Conservation (phyloP, 2,888 invertebrate genomes). For the Nemurella pictetii region DNA sequence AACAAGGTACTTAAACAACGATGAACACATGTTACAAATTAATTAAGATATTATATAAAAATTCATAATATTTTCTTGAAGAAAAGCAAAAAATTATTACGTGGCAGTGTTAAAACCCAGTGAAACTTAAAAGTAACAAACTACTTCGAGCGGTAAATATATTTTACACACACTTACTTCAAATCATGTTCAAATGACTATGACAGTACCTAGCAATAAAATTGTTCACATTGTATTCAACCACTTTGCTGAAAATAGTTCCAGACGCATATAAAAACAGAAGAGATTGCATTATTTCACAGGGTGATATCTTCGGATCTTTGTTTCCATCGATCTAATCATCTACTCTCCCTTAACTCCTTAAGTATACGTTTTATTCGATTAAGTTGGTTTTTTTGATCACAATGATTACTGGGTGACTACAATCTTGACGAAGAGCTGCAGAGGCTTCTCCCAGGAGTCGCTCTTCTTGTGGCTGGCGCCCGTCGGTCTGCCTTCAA, state of each 20-base stretch:
- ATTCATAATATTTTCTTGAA: constrained; percentile 1
- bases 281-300: neutral
- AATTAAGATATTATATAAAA: constrained; percentile 1
- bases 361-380: neutral
- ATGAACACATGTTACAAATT: constrained; percentile 29
- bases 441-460: constrained; percentile 59
- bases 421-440: constrained; percentile 57
- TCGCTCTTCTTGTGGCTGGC: constrained; percentile 46
- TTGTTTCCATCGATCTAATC: neutral
- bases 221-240: neutral
- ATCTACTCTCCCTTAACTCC: neutral
- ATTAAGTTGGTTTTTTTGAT: neutral
- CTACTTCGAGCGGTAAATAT: neutral
- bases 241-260: neutral
- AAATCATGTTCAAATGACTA: neutral
- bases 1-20: constrained; percentile 6
- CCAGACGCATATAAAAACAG: neutral
- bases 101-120: constrained; percentile 24
- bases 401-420: constrained; percentile 52
- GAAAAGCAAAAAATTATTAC: constrained; percentile 24
- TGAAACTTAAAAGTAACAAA: neutral
- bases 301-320: neutral
- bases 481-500: constrained; percentile 56
- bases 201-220: neutral
- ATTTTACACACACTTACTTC: neutral